Evolutionary conservation across 2,113 vertebrate species (phyloP).

Genomic region (Urocolius indicus): DNA sequence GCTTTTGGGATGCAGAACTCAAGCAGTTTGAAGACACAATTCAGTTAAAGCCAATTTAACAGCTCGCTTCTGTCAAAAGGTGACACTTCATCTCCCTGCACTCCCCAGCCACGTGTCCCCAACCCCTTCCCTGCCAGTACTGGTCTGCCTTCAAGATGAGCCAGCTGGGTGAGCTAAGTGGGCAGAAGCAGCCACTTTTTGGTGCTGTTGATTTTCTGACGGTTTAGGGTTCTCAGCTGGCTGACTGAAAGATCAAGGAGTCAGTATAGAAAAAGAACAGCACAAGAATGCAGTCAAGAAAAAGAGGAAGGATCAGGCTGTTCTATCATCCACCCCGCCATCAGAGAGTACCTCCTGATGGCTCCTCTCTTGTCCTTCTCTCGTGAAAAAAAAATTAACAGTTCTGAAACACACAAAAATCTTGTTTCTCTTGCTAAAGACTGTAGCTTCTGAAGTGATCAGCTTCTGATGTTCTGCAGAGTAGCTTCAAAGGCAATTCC

Average conservation of each 20-base stretch:
- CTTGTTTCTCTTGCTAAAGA: neutral
- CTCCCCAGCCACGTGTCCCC: neutral
- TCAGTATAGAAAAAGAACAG: neutral
- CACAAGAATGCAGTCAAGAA: neutral
- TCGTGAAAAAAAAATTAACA: neutral
- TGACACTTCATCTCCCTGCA: neutral
- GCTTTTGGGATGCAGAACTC: neutral
- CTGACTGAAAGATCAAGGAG: neutral
- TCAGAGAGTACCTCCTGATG: neutral
- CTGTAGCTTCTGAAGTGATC: neutral
- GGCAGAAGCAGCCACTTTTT: neutral
- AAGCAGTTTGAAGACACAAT: neutral
- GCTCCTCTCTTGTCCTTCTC: slow-evolving; percentile 36
- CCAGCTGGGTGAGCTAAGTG: neutral
- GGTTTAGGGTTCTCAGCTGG: neutral
- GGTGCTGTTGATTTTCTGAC: neutral
- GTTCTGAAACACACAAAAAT: slow-evolving; percentile 35
- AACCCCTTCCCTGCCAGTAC: neutral
- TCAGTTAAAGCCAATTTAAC: neutral
- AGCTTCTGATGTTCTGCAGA: neutral
- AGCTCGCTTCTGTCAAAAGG: neutral
- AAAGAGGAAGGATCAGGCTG: neutral
- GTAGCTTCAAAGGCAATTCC: neutral
- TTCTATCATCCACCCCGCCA: neutral
- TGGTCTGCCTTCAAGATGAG: neutral